Conservation (phyloP, 1,140 invertebrate genomes). For the Lepeophtheirus salmonis region DNA sequence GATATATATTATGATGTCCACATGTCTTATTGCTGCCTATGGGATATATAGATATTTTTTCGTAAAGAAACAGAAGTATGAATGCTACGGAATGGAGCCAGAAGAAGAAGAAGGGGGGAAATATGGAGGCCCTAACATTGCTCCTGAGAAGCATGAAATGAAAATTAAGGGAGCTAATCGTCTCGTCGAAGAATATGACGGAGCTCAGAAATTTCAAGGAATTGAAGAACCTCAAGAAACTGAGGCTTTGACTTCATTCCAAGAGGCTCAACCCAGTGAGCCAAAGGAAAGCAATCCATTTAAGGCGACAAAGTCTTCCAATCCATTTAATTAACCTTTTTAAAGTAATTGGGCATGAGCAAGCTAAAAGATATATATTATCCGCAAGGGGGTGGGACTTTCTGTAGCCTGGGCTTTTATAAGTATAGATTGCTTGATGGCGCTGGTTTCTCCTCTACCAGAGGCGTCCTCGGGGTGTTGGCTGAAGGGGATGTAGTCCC, state of each 20-base stretch:
- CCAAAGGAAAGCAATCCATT: not conserved
- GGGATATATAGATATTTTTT: not conserved
- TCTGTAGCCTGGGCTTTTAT: not conserved
- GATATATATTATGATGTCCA: not conserved
- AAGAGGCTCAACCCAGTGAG: not conserved
- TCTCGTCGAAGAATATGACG: not conserved
- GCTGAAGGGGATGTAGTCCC: no score
- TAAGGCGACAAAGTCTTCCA: not conserved
- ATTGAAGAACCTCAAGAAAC: not conserved
- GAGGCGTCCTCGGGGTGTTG: no score
- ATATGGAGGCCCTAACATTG: not conserved
- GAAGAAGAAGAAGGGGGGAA: not conserved
- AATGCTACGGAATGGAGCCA: not conserved
- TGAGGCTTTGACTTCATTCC: not conserved
- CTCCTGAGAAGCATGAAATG: not conserved
- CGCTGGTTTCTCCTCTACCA: no score
- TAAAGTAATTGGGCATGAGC: no score
- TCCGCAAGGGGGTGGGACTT: no score
- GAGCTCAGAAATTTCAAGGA: not conserved
- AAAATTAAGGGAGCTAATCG: not conserved
- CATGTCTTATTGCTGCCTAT: not conserved
- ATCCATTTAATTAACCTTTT: not conserved
- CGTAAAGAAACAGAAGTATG: conserved; percentile 11
- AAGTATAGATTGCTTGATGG: not conserved
- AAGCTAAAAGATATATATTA: no score